Evolutionary conservation across 2,888 invertebrate species (phyloP).

Genomic region (Drosophila algonquin): DNA sequence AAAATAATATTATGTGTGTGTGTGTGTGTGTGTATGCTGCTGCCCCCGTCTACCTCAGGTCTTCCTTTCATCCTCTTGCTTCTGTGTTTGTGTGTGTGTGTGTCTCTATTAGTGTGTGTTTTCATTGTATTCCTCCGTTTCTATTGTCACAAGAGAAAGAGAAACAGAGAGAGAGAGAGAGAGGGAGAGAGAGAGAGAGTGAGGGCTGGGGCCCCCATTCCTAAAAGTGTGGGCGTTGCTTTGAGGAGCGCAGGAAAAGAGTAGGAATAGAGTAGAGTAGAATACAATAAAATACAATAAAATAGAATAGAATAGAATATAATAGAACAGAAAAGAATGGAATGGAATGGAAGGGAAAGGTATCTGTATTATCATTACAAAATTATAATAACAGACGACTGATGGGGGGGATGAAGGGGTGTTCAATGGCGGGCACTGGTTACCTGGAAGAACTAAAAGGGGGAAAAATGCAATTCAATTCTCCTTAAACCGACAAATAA

Average conservation of each 20-base stretch:
- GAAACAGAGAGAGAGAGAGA: too few species aligned
- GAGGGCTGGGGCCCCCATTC: not conserved
- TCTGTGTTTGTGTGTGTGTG: constrained; percentile 23
- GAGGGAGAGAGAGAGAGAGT: too few species aligned
- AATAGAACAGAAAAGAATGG: too few species aligned
- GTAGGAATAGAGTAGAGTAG: not conserved
- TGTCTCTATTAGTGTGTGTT: constrained; percentile 60
- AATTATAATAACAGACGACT: constrained; percentile 14
- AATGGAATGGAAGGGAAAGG: constrained; percentile 1
- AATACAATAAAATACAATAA: too few species aligned
- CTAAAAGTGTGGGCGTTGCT: constrained; percentile 60
- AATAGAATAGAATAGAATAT: too few species aligned
- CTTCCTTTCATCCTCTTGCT: constrained; percentile 14
- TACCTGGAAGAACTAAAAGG: not conserved
- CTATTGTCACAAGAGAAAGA: constrained; percentile 1
- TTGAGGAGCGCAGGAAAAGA: not conserved
- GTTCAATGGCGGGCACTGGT: not conserved
- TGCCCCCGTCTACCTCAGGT: not conserved
- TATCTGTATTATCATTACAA: constrained; percentile 36
- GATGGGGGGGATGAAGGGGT: not conserved
- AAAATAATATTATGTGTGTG: constrained; percentile 38
- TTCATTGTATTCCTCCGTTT: constrained; percentile 15
- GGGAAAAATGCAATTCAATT: too few species aligned
- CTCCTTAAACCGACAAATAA: too few species aligned
- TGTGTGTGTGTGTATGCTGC: constrained; percentile 47